These are phyloP conservation scores for Aleiodes testaceus DNA, from an alignment of 2,888 invertebrate genomes.

Conservation along the genomic window DNA sequence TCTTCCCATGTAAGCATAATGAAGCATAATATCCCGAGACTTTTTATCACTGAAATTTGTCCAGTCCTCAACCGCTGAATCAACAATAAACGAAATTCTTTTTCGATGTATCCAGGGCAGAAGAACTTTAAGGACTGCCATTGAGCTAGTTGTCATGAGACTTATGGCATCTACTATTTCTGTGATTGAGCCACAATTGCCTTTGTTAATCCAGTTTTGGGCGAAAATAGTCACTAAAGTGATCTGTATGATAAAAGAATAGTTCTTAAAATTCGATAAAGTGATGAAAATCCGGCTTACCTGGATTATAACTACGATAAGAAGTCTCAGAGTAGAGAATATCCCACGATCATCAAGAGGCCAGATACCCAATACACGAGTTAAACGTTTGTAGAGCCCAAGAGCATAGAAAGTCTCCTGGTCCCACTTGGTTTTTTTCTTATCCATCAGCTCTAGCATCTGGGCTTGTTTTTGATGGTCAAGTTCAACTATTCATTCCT, in stretches of 20 bases:
- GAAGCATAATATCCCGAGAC: slow-evolving; percentile 37
- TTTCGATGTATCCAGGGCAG: slow-evolving; percentile 3
- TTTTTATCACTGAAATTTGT: slow-evolving; percentile 1
- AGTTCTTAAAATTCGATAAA: not conserved
- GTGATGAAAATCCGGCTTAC: no score
- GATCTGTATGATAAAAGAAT: not conserved
- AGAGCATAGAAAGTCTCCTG: no score
- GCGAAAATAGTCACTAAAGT: slow-evolving; percentile 21
- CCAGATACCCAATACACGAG: not conserved
- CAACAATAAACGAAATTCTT: slow-evolving; percentile 22
- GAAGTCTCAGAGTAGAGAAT: not conserved
- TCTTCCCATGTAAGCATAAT: slow-evolving; percentile 43
- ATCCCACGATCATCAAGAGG: slow-evolving; percentile 5
- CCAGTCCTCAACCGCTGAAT: slow-evolving; percentile 46
- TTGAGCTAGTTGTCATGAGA: slow-evolving; percentile 19
- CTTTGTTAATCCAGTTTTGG: slow-evolving; percentile 12
- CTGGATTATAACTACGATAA: not conserved
- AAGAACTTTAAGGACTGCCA: slow-evolving; percentile 7
- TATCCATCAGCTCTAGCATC: no score
- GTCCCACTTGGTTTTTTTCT: no score
- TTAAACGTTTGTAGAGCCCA: no score
- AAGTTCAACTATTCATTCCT: no score
- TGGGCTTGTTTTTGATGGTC: no score
- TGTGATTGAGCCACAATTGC: slow-evolving; percentile 29
- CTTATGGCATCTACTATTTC: slow-evolving; percentile 37